Conservation (phyloP, 2,797 vertebrate genomes). For the Hydrocynus forskahlii region DNA sequence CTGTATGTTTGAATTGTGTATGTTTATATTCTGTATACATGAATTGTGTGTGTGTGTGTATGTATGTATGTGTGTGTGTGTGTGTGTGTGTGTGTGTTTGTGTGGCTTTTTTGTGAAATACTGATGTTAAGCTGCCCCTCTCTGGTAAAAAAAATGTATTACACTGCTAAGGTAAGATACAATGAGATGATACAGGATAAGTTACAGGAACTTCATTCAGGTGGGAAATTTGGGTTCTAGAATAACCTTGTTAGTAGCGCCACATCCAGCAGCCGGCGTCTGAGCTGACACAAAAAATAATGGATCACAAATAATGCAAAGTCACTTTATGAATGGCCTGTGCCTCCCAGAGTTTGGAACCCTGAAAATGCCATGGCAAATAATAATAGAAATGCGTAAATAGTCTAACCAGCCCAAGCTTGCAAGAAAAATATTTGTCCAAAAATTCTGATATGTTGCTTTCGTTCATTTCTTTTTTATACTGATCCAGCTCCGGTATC, state of each 20-base stretch:
- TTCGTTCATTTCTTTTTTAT: constrained; percentile 31
- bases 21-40: no score
- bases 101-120: no score
- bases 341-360: no score
- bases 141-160: constrained; percentile 1
- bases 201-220: no score
- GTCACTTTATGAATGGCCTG: no score
- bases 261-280: background rate
- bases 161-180: background rate
- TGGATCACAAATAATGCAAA: no score
- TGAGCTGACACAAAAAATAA: background rate
- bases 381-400: background rate
- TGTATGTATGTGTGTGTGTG: no score
- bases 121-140: background rate
- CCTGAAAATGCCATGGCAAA: background rate
- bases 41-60: no score
- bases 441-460: background rate
- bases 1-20: no score
- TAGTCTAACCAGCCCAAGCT: background rate
- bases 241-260: background rate
- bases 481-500: constrained; percentile 14
- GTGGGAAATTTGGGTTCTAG: background rate
- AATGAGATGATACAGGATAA: no score
- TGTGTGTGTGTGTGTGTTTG: no score
- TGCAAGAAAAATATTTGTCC: no score